Evolutionary conservation across 2,888 invertebrate genomes (phyloP), one percentile per base, ranked within the genome.

Genomic region (Troilus luridus): DNA sequence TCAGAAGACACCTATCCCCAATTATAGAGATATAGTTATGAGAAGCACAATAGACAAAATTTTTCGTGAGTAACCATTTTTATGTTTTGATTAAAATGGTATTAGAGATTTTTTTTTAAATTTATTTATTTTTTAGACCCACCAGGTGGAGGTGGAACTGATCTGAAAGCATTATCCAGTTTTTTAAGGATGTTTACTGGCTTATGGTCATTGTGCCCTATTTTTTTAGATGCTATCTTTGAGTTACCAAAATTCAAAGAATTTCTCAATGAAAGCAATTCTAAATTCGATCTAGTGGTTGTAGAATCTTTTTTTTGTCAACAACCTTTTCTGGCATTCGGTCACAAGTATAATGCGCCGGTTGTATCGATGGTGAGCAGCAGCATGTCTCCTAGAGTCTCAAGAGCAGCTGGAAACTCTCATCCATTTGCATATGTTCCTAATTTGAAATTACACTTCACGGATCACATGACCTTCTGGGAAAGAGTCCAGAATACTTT

Each of bases 311-410:
- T 91, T 24, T 92, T 91, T 77, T 77, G 85, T 6, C 92, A 92
- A 58, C 92, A 92, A 81, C 77, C 88, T 17, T 62, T 92, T n/a
- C 19, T 89, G 0, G 92, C 91, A 21, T 88, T 92, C 12, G 91
- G 91, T 6, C 88, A 92, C 59, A 92, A 92, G 67, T 92, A 92
- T 90, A 81, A 90, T 10, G 92, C 92, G 8, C 92, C 92, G 24
- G 85, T 92, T 19, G 88, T 92, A 12, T 17, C 67, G 1, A 89
- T 89, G 27, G n/a, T 77, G 8, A 27, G 41, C 59, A 88, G n/a
- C 9, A 58, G 41, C 8, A 27, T 88, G 58, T 24, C 24, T 10
- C 88, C 88, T 21, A 88, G 12, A 41, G n/a, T 58, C 58, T 54
- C 88, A 88, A 12, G 0, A 24, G 59, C 60, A 27, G 24, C 88